phyloP scores from a whole-genome alignment of 2,797 vertebrate species.

The Peromyscus attwateri region DNA sequence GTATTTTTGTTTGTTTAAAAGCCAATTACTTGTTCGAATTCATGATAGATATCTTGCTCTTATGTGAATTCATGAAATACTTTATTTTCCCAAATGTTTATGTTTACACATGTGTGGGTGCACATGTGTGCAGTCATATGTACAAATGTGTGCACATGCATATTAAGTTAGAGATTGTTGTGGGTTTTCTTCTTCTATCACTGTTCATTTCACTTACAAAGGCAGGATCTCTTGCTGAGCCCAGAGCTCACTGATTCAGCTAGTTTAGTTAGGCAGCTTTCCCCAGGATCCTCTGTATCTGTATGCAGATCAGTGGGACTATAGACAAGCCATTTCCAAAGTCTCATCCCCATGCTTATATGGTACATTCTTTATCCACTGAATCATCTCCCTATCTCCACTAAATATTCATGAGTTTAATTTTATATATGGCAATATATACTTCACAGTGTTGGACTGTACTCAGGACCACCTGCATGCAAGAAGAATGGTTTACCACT shows the following conservation, averaged over 20 bases:
- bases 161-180: background rate
- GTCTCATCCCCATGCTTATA: background rate
- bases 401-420: background rate
- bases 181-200: background rate
- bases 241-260: background rate
- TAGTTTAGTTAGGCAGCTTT: background rate
- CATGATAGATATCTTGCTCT: background rate
- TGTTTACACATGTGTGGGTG: background rate
- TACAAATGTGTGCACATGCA: background rate
- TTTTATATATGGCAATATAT: conserved; percentile 3
- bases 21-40: background rate
- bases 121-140: background rate
- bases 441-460: no score
- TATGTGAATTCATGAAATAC: background rate
- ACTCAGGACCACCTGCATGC: background rate
- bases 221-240: background rate
- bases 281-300: background rate
- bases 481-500: background rate
- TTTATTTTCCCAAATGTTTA: background rate
- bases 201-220: background rate
- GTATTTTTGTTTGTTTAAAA: background rate
- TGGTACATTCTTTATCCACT: background rate
- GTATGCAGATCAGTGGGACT: background rate
- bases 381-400: background rate
- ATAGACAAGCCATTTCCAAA: background rate